Conservation (phyloP, 2,888 invertebrate species). For the Heliconius ethilla region DNA sequence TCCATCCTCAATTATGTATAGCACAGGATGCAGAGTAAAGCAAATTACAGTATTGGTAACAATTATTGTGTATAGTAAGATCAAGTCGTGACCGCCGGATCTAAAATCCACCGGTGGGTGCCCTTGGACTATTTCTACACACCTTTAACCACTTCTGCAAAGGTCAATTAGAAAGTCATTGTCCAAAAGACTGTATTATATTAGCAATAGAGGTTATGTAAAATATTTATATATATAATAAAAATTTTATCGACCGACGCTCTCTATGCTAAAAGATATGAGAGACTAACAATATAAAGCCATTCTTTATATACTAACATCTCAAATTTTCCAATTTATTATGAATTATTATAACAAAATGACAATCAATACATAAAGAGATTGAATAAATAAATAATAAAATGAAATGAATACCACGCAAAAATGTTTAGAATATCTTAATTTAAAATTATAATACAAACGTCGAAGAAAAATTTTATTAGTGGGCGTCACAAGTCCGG, state of each 20-base stretch:
- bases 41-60: slow-evolving; percentile 54
- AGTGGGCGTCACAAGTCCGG: slow-evolving; percentile 60
- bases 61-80: slow-evolving; percentile 60
- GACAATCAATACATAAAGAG: neutral
- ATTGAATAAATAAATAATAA: neutral
- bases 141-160: slow-evolving; percentile 63
- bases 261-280: neutral
- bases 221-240: neutral
- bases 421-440: slow-evolving; percentile 20
- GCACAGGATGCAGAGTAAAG: slow-evolving; percentile 40
- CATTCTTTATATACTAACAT: neutral
- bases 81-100: slow-evolving; percentile 75
- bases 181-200: slow-evolving; percentile 44
- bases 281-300: neutral
- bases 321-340: neutral
- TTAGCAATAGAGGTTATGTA: slow-evolving; percentile 13
- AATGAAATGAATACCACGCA: slow-evolving; percentile 10
- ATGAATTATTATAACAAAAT: neutral
- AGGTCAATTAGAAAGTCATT: slow-evolving; percentile 74
- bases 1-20: slow-evolving; percentile 37
- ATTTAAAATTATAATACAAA: slow-evolving; percentile 16
- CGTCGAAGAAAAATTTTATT: slow-evolving; percentile 52
- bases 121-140: slow-evolving; percentile 77
- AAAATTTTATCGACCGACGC: neutral
- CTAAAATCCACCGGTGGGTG: slow-evolving; percentile 69